A percentile compares a stretch with the other conserved stretches of the same genome.
These are phyloP conservation scores for Chloropsis cyanopogon DNA, from an alignment of 2,113 vertebrate species.

Conservation along the genomic window DNA sequence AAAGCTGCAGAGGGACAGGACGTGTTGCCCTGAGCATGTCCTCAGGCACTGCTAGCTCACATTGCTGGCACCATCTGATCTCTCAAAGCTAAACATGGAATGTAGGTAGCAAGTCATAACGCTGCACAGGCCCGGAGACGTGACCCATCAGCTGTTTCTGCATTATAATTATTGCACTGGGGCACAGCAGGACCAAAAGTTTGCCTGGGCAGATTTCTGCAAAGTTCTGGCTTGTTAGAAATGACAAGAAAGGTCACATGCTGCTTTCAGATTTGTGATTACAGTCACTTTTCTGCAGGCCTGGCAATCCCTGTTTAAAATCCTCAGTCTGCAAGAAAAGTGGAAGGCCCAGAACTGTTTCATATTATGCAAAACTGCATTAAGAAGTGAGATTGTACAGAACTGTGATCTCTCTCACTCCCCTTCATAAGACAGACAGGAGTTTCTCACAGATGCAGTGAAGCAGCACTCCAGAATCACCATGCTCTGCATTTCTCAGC, in stretches of 20 bases:
- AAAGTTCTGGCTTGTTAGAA: not conserved
- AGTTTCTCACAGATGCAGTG: not conserved
- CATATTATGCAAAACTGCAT: not conserved
- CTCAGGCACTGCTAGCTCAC: slow-evolving; percentile 35
- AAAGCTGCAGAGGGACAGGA: slow-evolving; percentile 5
- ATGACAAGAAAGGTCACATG: not conserved
- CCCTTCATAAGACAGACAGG: not conserved
- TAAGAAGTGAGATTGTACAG: not conserved
- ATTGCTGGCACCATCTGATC: slow-evolving; percentile 56
- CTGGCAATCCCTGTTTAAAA: not conserved
- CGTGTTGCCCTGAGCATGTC: slow-evolving; percentile 12
- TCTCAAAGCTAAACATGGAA: slow-evolving; percentile 56
- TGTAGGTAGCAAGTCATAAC: slow-evolving; percentile 65
- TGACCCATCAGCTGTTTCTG: slow-evolving; percentile 56
- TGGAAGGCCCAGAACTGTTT: not conserved
- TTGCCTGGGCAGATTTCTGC: not conserved
- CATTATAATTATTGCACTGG: slow-evolving; percentile 40
- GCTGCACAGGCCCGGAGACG: not conserved
- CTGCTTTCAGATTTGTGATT: not conserved
- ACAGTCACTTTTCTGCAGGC: not conserved
- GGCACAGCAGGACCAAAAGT: slow-evolving; percentile 30
- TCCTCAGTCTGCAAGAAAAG: not conserved
- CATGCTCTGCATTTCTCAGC: not conserved
- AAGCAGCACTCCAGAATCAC: not conserved
- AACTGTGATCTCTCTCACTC: not conserved